Conservation (phyloP, 2,113 vertebrate genomes). For the Megaceryle torquata region DNA sequence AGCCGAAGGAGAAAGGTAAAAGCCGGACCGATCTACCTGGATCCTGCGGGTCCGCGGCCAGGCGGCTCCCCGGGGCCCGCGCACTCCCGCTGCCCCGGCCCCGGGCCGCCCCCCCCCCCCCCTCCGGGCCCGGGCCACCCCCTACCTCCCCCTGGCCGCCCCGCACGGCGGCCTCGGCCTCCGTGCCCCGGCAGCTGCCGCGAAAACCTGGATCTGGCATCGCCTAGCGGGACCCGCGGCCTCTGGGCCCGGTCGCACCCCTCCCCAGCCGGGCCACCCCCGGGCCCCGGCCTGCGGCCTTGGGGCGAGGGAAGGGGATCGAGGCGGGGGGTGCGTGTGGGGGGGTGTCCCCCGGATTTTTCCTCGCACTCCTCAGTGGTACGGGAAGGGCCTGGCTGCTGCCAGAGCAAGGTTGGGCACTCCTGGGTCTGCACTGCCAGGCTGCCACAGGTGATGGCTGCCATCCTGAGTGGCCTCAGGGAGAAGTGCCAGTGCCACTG, state of each 20-base stretch:
- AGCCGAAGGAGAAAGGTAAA: slow-evolving; percentile 29
- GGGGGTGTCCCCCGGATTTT: not conserved
- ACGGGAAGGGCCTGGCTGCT: not conserved
- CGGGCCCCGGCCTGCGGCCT: not conserved
- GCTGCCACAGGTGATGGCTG: not conserved
- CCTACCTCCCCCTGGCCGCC: not conserved
- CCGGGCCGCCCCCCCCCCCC: not conserved
- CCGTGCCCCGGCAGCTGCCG: not conserved
- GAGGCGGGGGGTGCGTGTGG: no score
- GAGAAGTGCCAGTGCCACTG: not conserved
- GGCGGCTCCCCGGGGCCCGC: not conserved
- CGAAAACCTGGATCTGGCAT: not conserved
- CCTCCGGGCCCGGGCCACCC: not conserved
- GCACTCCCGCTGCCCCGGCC: not conserved
- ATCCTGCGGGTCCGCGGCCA: not conserved
- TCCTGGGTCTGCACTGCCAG: not conserved
- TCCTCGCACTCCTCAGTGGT: not conserved
- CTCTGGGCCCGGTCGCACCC: not conserved
- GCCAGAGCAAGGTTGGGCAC: not conserved
- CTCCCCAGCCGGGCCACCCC: not conserved
- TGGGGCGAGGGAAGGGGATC: not conserved
- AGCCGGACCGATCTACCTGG: slow-evolving; percentile 38
- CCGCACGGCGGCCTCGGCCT: not conserved
- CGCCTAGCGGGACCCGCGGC: not conserved
- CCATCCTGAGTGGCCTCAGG: not conserved